Evolutionary conservation across 2,113 vertebrate genomes (phyloP).

Genomic region (Oriolus oriolus): DNA sequence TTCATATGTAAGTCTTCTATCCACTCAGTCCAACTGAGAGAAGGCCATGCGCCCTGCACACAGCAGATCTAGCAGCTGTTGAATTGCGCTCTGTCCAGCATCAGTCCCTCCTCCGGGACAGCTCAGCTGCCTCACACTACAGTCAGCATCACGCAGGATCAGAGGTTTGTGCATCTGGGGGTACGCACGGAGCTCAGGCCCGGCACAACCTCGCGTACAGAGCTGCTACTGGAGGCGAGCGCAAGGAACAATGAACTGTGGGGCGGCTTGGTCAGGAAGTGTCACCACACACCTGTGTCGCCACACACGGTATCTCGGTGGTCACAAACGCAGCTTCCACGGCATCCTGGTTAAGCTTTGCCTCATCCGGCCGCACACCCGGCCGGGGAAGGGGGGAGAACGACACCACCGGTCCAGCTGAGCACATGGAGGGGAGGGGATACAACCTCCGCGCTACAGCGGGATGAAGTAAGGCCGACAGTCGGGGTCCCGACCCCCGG

Average conservation of each 20-base stretch:
- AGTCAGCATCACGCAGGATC: fast-evolving
- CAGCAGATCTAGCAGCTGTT: too few relatives aligned
- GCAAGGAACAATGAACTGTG: fast-evolving
- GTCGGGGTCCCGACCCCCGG: neutral
- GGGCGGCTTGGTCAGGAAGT: too few relatives aligned
- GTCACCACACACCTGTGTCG: neutral
- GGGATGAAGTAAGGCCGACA: too few relatives aligned
- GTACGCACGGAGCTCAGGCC: fast-evolving
- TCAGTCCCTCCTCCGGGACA: neutral
- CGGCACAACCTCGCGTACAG: fast-evolving
- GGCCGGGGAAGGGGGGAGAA: fast-evolving
- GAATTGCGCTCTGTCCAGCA: fast-evolving
- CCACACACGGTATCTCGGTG: neutral
- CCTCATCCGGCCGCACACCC: neutral
- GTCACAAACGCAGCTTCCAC: neutral
- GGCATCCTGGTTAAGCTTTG: too few relatives aligned
- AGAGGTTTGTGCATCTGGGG: fast-evolving
- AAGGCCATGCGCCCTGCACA: neutral
- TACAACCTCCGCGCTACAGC: fast-evolving
- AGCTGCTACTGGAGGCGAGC: neutral
- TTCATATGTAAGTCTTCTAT: neutral
- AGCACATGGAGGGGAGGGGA: too few relatives aligned
- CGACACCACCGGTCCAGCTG: fast-evolving
- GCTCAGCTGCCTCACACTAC: neutral
- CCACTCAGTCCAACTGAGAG: neutral